Evolutionary conservation across 1,140 invertebrate genomes (phyloP), one percentile per base, ranked within the genome.

Genomic region (Lepidurus arcticus): DNA sequence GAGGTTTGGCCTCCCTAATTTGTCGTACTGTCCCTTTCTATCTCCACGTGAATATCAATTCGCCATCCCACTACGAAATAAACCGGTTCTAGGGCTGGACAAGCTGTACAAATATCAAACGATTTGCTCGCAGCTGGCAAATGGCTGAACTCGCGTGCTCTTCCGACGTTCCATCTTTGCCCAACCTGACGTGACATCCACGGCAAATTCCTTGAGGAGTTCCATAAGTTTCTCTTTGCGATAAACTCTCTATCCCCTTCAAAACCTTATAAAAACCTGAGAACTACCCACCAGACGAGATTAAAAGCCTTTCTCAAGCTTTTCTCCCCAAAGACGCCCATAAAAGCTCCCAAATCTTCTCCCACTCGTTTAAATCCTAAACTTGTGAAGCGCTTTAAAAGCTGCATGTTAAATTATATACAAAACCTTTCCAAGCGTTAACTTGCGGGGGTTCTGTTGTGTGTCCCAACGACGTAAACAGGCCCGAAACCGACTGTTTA

Each of bases 391-490:
- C 16, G 16, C 53, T 13, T 65, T 65, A n/a, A 13, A 13, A 65
- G 21, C 53, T 65, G 16, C 53, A 13, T 65, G 34, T 65, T 65
- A 65, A 65, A 65, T 7, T 13, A 16, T 13, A 16, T 16, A 65
- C 53, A 65, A 65, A 65, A 65, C 21, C 16, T 65, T 65, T 21
- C 21, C 16, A 65, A 65, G 53, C 16, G 16, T 65, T 65, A 65
- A 65, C 53, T 65, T 65, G 53, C 53, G 53, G 53, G 53, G 53
- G 53, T 65, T 65, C 53, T 65, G 53, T 65, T 65, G 53, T 65
- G n/a, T 65, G 53, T 65, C 53, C 53, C 3, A 21, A 0, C 4
- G 53, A 65, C 53, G 53, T 65, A 65, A 65, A 65, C 53, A 65
- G 53, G 53, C 16, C 53, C 53, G 53, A 34, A 34, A 65, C 53